Percentiles rank a stretch among this genome's conserved stretches.
These are phyloP conservation scores for Noctilio leporinus DNA, from an alignment of 2,113 vertebrate species.

Conservation along the genomic window DNA sequence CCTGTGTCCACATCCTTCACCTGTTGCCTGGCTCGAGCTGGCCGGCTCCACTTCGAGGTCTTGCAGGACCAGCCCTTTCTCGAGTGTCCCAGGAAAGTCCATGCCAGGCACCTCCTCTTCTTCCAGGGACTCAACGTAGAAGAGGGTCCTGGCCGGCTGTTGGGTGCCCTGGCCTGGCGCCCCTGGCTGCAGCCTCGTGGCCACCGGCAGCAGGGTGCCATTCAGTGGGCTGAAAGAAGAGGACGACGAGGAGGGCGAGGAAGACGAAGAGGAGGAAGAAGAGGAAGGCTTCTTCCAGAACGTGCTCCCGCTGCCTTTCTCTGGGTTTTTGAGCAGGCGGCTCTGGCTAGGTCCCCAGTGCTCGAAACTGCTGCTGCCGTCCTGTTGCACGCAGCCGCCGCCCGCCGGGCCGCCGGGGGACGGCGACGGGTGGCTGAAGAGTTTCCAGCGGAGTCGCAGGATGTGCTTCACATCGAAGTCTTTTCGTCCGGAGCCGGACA, in stretches of 20 bases:
- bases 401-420: conserved; percentile 67
- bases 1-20: conserved; percentile 80
- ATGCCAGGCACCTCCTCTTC: conserved; percentile 72
- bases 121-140: conserved; percentile 82
- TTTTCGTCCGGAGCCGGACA: conserved; percentile 83
- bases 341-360: conserved; percentile 85
- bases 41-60: conserved; percentile 73
- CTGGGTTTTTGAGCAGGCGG: conserved; percentile 80
- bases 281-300: conserved; percentile 80
- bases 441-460: conserved; percentile 84
- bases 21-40: conserved; percentile 76
- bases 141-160: conserved; percentile 73
- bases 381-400: conserved; percentile 74
- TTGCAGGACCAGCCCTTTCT: conserved; percentile 69
- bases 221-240: conserved; percentile 69
- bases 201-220: conserved; percentile 74
- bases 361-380: conserved; percentile 77
- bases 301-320: conserved; percentile 67
- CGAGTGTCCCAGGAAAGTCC: conserved; percentile 75
- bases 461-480: conserved; percentile 86
- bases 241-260: conserved; percentile 63
- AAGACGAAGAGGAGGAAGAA: conserved; percentile 56
- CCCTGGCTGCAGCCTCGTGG: conserved; percentile 66
- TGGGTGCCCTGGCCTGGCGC: conserved; percentile 61
- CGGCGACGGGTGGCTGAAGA: conserved; percentile 82